phyloP scores from a whole-genome alignment of 2,888 invertebrate genomes.

The Lepidochitona cinerea region DNA sequence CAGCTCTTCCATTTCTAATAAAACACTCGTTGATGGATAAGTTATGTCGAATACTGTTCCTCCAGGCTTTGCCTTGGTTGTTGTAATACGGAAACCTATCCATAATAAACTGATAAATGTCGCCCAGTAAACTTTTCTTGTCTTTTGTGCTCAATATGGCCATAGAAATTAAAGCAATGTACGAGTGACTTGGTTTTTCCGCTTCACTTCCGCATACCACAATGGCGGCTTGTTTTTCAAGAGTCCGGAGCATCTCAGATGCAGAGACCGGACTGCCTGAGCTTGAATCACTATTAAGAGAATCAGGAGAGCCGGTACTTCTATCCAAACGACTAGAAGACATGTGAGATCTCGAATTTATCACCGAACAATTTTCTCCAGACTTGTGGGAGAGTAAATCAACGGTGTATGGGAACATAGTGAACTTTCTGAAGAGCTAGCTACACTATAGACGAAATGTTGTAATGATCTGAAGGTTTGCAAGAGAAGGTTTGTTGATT shows the following conservation, averaged over 20 bases:
- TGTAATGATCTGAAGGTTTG: too few relatives aligned
- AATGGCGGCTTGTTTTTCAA: neutral
- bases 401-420: too few relatives aligned
- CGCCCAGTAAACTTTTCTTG: slow-evolving; percentile 61
- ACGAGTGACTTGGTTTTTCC: slow-evolving; percentile 61
- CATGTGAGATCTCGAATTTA: too few relatives aligned
- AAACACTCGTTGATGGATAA: slow-evolving; percentile 67
- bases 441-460: too few relatives aligned
- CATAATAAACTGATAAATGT: slow-evolving; percentile 67
- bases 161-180: slow-evolving; percentile 68
- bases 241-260: neutral
- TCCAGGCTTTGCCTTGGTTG: slow-evolving; percentile 63
- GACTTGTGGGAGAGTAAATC: too few relatives aligned
- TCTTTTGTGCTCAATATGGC: slow-evolving; percentile 62
- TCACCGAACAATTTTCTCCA: too few relatives aligned
- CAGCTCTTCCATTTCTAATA: slow-evolving; percentile 62
- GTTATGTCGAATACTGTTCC: slow-evolving; percentile 67
- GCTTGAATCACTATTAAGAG: neutral
- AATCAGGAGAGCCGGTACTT: neutral
- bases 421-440: too few relatives aligned
- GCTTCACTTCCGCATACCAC: neutral
- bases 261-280: neutral
- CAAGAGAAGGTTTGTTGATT: too few relatives aligned
- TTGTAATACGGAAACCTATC: slow-evolving; percentile 63
- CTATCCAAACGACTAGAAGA: too few relatives aligned